Evolutionary conservation across 2,797 vertebrate species (phyloP).

Genomic region (Momotus momota): DNA sequence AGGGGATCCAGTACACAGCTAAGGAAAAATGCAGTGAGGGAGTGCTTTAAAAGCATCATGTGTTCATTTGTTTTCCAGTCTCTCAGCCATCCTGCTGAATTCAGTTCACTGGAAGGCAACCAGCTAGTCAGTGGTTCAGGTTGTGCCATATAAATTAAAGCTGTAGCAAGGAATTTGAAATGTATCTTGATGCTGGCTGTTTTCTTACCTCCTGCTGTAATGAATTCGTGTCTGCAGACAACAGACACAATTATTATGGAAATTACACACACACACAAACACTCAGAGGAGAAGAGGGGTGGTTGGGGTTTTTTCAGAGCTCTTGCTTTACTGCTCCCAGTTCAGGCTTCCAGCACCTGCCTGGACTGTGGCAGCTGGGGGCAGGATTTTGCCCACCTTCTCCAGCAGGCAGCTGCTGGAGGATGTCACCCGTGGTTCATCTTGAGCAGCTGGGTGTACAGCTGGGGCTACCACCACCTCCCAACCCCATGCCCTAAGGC

Average conservation of each 20-base stretch:
- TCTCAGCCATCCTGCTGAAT: neutral
- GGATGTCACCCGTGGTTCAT: neutral
- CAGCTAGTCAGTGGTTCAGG: neutral
- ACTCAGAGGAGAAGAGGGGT: neutral
- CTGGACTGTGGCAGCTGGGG: neutral
- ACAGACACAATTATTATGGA: constrained; percentile 68
- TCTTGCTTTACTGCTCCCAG: neutral
- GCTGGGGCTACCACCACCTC: neutral
- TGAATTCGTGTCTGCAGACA: constrained; percentile 67
- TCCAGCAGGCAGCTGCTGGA: accelerated
- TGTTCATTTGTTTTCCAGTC: neutral
- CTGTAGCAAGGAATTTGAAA: constrained; percentile 18
- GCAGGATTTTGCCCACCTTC: neutral
- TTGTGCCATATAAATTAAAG: constrained; percentile 42
- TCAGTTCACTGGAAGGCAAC: neutral
- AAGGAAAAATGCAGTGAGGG: neutral
- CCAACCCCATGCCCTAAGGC: neutral
- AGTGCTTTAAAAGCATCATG: neutral
- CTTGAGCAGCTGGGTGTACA: accelerated
- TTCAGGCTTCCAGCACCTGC: neutral
- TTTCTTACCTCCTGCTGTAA: constrained; percentile 33
- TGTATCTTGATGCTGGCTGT: neutral
- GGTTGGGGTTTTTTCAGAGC: neutral
- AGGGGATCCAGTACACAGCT: neutral
- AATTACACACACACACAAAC: constrained; percentile 9